Conservation (phyloP, 2,113 vertebrate species). For the Corydoras sp. region DNA sequence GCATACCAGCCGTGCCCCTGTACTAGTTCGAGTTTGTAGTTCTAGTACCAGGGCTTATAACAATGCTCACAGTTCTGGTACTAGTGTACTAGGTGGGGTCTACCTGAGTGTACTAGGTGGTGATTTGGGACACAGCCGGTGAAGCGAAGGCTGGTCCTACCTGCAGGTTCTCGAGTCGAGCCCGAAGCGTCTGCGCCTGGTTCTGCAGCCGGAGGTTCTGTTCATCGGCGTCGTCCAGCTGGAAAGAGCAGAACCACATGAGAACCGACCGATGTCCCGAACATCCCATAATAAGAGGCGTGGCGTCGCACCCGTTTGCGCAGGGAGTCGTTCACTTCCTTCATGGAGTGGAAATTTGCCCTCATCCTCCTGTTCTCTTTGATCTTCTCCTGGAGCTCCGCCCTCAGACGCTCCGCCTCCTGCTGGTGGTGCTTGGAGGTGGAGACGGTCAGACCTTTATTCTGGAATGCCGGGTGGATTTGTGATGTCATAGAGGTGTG, state of each 20-base stretch:
- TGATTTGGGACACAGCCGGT: too few relatives aligned
- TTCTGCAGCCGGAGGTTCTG: constrained; percentile 76
- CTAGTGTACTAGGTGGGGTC: too few relatives aligned
- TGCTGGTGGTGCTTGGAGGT: constrained; percentile 68
- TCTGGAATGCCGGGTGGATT: too few relatives aligned
- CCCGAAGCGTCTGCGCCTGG: constrained; percentile 74
- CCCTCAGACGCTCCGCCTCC: constrained; percentile 70
- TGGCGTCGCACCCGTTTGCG: constrained; percentile 73
- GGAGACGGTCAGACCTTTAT: not conserved
- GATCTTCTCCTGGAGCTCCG: constrained; percentile 67
- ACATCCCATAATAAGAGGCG: not conserved
- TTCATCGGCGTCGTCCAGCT: constrained; percentile 74
- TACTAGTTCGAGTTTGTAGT: too few relatives aligned
- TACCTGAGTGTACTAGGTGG: too few relatives aligned
- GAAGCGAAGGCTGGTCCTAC: constrained; percentile 33
- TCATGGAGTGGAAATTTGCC: constrained; percentile 77
- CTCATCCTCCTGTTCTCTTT: constrained; percentile 83
- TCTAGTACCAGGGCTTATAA: too few relatives aligned
- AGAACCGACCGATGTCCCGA: too few relatives aligned
- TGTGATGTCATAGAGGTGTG: too few relatives aligned
- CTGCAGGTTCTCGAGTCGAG: constrained; percentile 85
- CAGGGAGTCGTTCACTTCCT: constrained; percentile 77
- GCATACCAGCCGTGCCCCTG: too few relatives aligned
- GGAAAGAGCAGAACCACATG: constrained; percentile 19
- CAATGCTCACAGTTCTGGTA: too few relatives aligned